A percentile compares a stretch with the other conserved stretches of the same genome.
Conservation (phyloP, 2,797 vertebrate species). For the Anas georgica region DNA sequence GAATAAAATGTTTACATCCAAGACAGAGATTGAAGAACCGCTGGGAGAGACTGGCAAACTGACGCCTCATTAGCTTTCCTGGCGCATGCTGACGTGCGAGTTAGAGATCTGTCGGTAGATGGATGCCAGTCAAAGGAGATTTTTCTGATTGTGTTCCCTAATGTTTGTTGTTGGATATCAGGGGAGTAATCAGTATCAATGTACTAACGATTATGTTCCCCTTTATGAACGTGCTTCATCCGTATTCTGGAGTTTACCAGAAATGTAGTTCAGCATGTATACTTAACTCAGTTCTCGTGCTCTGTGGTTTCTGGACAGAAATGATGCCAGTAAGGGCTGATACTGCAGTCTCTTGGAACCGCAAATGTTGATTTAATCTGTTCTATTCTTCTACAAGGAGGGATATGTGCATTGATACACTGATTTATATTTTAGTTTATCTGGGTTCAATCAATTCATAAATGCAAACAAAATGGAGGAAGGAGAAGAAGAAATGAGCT, state of each 20-base stretch:
- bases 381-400: not conserved
- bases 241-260: not conserved
- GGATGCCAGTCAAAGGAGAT: not conserved
- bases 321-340: not conserved
- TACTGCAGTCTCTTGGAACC: not conserved
- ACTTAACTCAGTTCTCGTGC: not conserved
- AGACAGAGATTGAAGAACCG: not conserved
- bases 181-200: not conserved
- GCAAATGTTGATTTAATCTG: not conserved
- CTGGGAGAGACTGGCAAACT: not conserved
- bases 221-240: not conserved
- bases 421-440: not conserved
- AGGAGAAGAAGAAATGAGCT: not conserved
- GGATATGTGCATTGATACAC: not conserved
- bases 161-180: not conserved
- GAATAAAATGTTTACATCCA: not conserved
- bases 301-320: not conserved
- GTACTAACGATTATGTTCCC: not conserved
- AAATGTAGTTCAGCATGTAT: not conserved
- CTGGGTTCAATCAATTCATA: not conserved
- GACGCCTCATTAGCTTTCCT: not conserved
- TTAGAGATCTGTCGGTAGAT: not conserved
- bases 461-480: not conserved
- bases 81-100: rapidly evolving
- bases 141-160: not conserved